These are phyloP conservation scores for Spodoptera picta DNA, from an alignment of 2,888 invertebrate genomes.

Conservation along the genomic window DNA sequence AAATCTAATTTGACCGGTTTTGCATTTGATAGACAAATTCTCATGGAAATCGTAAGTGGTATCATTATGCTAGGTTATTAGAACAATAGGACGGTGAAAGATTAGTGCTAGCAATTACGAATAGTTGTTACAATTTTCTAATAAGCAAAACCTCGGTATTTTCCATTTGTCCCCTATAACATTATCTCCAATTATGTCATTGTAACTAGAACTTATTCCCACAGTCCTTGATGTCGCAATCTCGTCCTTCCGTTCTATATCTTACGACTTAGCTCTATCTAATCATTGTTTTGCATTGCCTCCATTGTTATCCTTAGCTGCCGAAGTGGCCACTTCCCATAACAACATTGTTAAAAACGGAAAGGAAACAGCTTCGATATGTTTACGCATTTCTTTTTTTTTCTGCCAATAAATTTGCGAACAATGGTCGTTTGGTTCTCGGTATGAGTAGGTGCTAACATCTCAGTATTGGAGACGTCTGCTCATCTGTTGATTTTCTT, in stretches of 20 bases:
- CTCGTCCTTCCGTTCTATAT: constrained; percentile 25
- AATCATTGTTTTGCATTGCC: constrained; percentile 51
- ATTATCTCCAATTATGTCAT: constrained; percentile 16
- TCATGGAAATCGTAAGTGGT: too few species aligned
- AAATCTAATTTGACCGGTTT: too few species aligned
- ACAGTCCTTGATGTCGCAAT: constrained; percentile 11
- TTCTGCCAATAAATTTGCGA: constrained; percentile 41
- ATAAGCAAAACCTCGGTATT: constrained; percentile 3
- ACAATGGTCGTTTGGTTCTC: constrained; percentile 47
- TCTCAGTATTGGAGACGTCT: constrained; percentile 37
- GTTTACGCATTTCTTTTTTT: constrained; percentile 58
- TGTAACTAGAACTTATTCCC: constrained; percentile 13
- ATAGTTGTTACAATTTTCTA: neutral
- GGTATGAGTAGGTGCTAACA: constrained; percentile 38
- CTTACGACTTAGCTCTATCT: constrained; percentile 42
- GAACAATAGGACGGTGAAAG: too few species aligned
- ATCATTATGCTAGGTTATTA: too few species aligned
- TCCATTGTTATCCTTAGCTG: constrained; percentile 57
- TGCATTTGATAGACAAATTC: too few species aligned
- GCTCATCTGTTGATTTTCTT: constrained; percentile 7
- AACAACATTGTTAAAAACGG: constrained; percentile 64
- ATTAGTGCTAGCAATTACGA: neutral
- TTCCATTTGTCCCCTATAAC: neutral
- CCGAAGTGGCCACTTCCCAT: constrained; percentile 58
- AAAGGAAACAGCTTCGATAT: constrained; percentile 53